Base-by-base conservation (phyloP, 2,888 invertebrate species). In the Philereme vetulata region DNA sequence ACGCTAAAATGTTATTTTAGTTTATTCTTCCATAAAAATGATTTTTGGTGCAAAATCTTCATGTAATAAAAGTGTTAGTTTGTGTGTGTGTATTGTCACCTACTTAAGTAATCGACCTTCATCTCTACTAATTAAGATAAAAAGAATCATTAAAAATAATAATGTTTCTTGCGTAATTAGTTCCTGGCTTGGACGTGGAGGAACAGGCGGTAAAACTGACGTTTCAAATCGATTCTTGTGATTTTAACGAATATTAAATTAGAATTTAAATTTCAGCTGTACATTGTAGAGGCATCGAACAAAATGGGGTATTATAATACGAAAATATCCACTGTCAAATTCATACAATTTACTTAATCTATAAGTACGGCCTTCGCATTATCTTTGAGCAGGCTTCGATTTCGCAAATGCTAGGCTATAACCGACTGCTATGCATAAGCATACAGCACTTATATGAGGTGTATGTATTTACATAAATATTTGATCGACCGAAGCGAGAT, bases 381-480 rank as follows among this genome's bases (percentile, higher is more conserved):
- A 42, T 33, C 33, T 33, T 32, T 33, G 33, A 34, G 33, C 44
- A 49, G 8, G 36, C 38, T 59, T 48, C 34, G 47, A 43, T 60
- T 60, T 60, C 60, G 60, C 55, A 60, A 60, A 51, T 46, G 34
- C 32, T 36, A 38, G 38, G 48, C 47, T 55, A 45, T n/a, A 57
- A 46, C 53, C 38, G 57, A 42, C 50, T 54, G 44, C 49, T 60
- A 55, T 47, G 38, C 55, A 51, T 50, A 55, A 55, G 55, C 51
- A 51, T 59, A 45, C 56, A 47, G 46, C 32, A 36, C 50, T 46
- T 33, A 56, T 53, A n/a, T n/a, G n/a, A n/a, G n/a, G 11, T 6
- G 32, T 42, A 45, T n/a, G 36, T 38, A 46, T 56, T 45, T 53
- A 62, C 8, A 8, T 5, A 5, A 4, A 36, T 36, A 36, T 3